Percentiles rank a stretch among this genome's conserved stretches.
Evolutionary conservation across 2,797 vertebrate genomes (phyloP).

Genomic region (Chelon auratus): DNA sequence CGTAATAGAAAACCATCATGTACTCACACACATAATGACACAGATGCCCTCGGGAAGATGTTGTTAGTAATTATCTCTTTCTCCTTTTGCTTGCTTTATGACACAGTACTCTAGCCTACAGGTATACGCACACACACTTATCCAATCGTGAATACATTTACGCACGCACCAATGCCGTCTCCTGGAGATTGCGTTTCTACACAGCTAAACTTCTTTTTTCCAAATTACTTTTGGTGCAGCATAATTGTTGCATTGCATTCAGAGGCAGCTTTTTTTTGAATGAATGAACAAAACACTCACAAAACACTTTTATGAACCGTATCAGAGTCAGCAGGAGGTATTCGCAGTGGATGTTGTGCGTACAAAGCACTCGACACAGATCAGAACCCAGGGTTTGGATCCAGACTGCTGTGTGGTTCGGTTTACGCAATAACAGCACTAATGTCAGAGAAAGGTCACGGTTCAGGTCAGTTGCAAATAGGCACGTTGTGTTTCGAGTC

Average conservation of each 20-base stretch:
- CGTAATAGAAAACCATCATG: slow-evolving; percentile 40
- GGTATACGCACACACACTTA: slow-evolving; percentile 18
- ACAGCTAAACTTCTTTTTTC: not conserved
- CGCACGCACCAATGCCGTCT: not conserved
- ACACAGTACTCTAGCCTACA: slow-evolving; percentile 21
- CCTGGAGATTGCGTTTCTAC: not conserved
- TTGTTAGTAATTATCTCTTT: slow-evolving; percentile 64
- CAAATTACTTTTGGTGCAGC: not conserved
- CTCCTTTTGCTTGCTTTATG: slow-evolving; percentile 44
- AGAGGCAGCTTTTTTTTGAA: not conserved
- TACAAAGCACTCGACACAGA: not conserved
- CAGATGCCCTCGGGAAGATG: slow-evolving; percentile 54
- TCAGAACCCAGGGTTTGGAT: not conserved
- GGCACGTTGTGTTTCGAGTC: not conserved
- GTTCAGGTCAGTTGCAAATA: not conserved
- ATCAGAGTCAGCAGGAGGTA: not conserved
- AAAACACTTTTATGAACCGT: not conserved
- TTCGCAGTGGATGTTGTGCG: not conserved
- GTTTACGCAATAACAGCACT: not conserved
- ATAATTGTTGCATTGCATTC: not conserved
- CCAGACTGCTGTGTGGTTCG: not conserved
- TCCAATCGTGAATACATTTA: slow-evolving; percentile 1
- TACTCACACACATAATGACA: slow-evolving; percentile 44
- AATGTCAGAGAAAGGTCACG: not conserved
- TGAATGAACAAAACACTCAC: not conserved